These are phyloP conservation scores for Camponotus floridanus DNA, from an alignment of 1,140 invertebrate genomes.

Conservation along the genomic window DNA sequence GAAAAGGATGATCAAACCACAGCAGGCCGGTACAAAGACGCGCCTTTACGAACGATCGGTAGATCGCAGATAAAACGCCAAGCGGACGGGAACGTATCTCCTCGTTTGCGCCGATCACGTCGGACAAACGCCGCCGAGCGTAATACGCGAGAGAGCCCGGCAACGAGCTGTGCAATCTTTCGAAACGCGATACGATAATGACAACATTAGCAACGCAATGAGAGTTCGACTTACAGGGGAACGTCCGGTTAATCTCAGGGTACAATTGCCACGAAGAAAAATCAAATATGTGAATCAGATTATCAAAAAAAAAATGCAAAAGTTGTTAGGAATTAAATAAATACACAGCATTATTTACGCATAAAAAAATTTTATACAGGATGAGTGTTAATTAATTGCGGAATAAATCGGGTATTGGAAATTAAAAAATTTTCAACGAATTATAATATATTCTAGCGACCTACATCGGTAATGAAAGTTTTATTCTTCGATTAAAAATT, in stretches of 20 bases:
- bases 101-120: conserved; percentile 82
- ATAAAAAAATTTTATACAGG: not conserved
- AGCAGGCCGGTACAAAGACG: conserved; percentile 42
- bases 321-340: not conserved
- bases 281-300: not conserved
- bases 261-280: conserved; percentile 15
- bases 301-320: not conserved
- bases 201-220: conserved; percentile 66
- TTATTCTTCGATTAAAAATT: not conserved
- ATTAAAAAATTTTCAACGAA: not conserved
- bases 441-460: not conserved
- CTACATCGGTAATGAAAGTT: not conserved
- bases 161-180: conserved; percentile 46
- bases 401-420: not conserved
- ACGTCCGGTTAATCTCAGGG: conserved; percentile 47
- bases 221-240: conserved; percentile 57
- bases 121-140: conserved; percentile 73
- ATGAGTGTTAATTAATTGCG: conserved; percentile 11
- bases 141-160: conserved; percentile 64
- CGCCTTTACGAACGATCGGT: conserved; percentile 70
- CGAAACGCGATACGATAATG: conserved; percentile 61
- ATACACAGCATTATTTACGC: not conserved
- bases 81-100: conserved; percentile 78
- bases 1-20: conserved; percentile 39
- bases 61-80: conserved; percentile 80